Evolutionary conservation across 2,797 vertebrate genomes (phyloP).

Genomic region (Chelon labrosus): DNA sequence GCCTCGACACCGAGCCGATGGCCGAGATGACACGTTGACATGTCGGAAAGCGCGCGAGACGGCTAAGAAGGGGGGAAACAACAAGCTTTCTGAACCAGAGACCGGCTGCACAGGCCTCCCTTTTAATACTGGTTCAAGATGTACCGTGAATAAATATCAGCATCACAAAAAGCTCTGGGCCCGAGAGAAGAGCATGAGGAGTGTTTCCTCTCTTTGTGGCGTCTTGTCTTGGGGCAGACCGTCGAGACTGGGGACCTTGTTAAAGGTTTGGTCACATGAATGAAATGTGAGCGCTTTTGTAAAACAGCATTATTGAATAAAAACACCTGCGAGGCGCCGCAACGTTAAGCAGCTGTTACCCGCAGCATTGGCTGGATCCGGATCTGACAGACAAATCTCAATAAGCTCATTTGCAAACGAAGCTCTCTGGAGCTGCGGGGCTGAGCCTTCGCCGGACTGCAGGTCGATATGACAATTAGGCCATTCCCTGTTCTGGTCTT

Average conservation of each 20-base stretch:
- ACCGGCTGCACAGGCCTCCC: constrained; percentile 32
- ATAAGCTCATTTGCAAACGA: constrained; percentile 46
- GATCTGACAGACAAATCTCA: constrained; percentile 46
- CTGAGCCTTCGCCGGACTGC: constrained; percentile 25
- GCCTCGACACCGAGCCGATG: constrained; percentile 51
- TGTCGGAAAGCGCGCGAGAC: constrained; percentile 50
- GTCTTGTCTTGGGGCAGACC: constrained; percentile 36
- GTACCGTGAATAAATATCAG: constrained; percentile 49
- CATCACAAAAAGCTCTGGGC: constrained; percentile 32
- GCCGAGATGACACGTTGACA: constrained; percentile 61
- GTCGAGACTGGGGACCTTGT: constrained; percentile 48
- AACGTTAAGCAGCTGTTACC: constrained; percentile 12
- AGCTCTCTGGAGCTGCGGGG: constrained; percentile 21
- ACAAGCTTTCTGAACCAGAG: constrained; percentile 41
- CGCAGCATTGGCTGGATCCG: constrained; percentile 16
- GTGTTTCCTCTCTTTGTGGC: constrained; percentile 40
- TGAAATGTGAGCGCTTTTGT: neutral
- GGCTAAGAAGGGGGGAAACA: constrained; percentile 36
- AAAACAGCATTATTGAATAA: neutral
- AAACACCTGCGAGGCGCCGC: constrained; percentile 20
- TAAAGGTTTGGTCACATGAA: constrained; percentile 31
- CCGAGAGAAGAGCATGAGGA: constrained; percentile 30
- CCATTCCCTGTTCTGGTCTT: constrained; percentile 37
- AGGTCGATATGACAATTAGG: constrained; percentile 52
- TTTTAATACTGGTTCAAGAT: constrained; percentile 44